Evolutionary conservation across 92 coral and sea anemone species (phyloP).

Genomic region (Anthopleura xanthogrammica): DNA sequence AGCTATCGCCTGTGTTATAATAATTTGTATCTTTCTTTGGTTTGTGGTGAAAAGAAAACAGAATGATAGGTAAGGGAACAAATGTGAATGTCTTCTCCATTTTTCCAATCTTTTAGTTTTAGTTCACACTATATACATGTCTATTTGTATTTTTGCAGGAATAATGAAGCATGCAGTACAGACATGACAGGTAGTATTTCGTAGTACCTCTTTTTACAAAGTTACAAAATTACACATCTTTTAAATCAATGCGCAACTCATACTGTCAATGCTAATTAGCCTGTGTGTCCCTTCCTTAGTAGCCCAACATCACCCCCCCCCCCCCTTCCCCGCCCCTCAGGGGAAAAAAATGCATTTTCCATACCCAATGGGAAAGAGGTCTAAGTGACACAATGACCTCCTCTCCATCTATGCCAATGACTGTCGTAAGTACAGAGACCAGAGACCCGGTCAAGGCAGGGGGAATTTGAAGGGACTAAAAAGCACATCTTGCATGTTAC

Average conservation of each 20-base stretch:
- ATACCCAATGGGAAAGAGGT: no score
- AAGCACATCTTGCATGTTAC: neutral
- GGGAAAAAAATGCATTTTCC: no score
- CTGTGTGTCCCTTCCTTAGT: no score
- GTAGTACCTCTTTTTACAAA: neutral
- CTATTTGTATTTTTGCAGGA: slow-evolving; percentile 4
- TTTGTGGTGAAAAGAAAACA: slow-evolving; percentile 23
- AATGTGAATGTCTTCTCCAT: neutral
- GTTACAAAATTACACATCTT: neutral
- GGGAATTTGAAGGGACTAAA: no score
- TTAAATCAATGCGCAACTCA: no score
- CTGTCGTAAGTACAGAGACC: no score
- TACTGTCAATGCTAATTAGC: no score
- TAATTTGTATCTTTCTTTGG: slow-evolving; percentile 31
- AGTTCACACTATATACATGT: neutral
- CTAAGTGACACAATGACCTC: no score
- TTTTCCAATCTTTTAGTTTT: neutral
- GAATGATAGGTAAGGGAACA: slow-evolving; percentile 13
- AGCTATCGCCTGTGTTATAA: slow-evolving; percentile 28
- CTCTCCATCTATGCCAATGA: no score
- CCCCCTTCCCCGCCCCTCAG: no score
- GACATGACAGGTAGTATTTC: slow-evolving; percentile 37
- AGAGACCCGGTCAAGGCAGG: no score
- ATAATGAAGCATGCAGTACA: slow-evolving; percentile 28
- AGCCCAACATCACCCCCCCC: no score